These are phyloP conservation scores for Andrena minutula DNA, from an alignment of 2,888 invertebrate genomes.

Conservation along the genomic window DNA sequence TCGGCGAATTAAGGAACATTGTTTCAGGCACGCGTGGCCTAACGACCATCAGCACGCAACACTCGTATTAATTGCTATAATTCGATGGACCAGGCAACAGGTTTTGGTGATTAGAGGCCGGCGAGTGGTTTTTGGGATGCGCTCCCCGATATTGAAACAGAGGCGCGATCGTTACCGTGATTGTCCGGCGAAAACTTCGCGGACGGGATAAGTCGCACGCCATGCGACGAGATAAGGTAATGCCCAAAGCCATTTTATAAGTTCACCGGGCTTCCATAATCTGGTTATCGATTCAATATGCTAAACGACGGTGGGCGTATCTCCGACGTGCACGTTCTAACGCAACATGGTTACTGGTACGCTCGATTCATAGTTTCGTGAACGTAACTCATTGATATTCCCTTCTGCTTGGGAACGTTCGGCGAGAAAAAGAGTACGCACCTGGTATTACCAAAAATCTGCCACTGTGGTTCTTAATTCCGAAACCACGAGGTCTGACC, in stretches of 20 bases:
- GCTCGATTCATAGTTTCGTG: neutral
- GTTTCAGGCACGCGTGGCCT: neutral
- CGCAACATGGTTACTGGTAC: neutral
- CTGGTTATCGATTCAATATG: slow-evolving; percentile 34
- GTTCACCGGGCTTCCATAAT: slow-evolving; percentile 45
- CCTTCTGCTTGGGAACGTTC: neutral
- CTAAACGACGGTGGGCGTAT: slow-evolving; percentile 1
- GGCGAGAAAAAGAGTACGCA: neutral
- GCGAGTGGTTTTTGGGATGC: neutral
- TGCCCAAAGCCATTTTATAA: slow-evolving; percentile 22
- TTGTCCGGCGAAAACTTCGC: neutral
- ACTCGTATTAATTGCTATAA: slow-evolving; percentile 53
- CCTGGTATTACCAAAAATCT: neutral
- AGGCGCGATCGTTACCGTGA: neutral
- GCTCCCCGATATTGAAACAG: neutral
- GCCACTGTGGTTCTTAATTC: neutral
- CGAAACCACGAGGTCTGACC: neutral
- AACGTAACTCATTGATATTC: neutral
- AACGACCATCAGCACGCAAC: slow-evolving; percentile 44
- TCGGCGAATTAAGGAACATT: slow-evolving; percentile 18
- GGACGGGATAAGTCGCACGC: neutral
- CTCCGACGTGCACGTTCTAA: neutral
- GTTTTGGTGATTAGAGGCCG: slow-evolving; percentile 29
- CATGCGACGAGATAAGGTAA: slow-evolving; percentile 36
- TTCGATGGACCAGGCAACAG: slow-evolving; percentile 52